These are phyloP conservation scores for Synanthedon vespiformis DNA, from an alignment of 2,888 invertebrate species.

Conservation along the genomic window DNA sequence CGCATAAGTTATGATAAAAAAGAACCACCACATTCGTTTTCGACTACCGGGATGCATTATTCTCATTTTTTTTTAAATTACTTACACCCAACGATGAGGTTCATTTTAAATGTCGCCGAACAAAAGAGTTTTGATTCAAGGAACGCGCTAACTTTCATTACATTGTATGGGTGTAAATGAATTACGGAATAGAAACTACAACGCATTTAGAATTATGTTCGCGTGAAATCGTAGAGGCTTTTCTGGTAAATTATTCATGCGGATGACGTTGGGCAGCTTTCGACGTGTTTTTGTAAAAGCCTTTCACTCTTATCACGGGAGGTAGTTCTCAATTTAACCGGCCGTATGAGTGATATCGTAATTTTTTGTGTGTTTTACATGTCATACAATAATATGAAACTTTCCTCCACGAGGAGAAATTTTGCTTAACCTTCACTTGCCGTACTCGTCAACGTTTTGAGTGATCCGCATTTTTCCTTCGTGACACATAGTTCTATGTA, in stretches of 20 bases:
- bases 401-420: too few relatives aligned
- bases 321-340: not conserved
- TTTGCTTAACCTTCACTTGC: too few relatives aligned
- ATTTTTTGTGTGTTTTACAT: too few relatives aligned
- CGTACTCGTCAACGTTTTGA: too few relatives aligned
- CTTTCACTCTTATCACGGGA: slow-evolving; percentile 63
- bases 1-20: not conserved
- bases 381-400: too few relatives aligned
- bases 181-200: slow-evolving; percentile 62
- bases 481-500: too few relatives aligned
- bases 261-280: slow-evolving; percentile 59
- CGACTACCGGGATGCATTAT: slow-evolving; percentile 26
- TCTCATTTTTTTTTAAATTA: too few relatives aligned
- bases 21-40: not conserved
- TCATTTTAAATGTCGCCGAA: not conserved
- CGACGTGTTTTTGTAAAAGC: slow-evolving; percentile 61
- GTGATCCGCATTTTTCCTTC: too few relatives aligned
- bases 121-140: slow-evolving; percentile 17
- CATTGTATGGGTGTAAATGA: slow-evolving; percentile 48
- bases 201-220: slow-evolving; percentile 63
- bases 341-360: too few relatives aligned
- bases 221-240: slow-evolving; percentile 69
- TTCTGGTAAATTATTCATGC: slow-evolving; percentile 71
- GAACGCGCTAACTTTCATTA: slow-evolving; percentile 33
- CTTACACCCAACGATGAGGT: not conserved